A percentile compares a stretch with the other conserved stretches of the same genome.
Evolutionary conservation across 2,888 invertebrate species (phyloP).

Genomic region (Thera obeliscata): DNA sequence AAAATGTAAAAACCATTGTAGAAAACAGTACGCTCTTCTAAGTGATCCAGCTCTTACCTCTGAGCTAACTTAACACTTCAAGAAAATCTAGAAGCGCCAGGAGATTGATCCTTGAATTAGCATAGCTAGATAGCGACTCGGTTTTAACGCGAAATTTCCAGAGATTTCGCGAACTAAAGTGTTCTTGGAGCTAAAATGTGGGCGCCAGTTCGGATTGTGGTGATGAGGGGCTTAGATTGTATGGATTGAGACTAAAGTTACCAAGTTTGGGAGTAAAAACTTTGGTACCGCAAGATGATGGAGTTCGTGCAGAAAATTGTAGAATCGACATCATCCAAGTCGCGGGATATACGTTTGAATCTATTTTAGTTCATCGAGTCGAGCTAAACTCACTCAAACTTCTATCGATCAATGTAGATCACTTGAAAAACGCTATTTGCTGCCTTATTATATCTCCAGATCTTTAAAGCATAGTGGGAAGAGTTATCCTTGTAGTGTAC

Average conservation of each 20-base stretch:
- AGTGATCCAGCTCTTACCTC: slow-evolving; percentile 16
- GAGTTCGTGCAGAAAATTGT: background rate
- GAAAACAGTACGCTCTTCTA: background rate
- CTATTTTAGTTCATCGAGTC: too few species aligned
- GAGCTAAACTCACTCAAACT: too few species aligned
- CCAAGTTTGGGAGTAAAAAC: background rate
- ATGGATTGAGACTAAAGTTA: slow-evolving; percentile 1
- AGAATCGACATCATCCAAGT: background rate
- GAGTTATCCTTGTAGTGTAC: too few species aligned
- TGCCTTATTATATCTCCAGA: too few species aligned
- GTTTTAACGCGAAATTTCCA: slow-evolving; percentile 34
- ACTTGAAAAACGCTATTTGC: too few species aligned
- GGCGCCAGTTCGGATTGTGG: slow-evolving; percentile 4
- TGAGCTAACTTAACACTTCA: slow-evolving; percentile 10
- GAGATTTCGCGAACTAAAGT: slow-evolving; percentile 24
- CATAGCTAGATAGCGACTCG: slow-evolving; percentile 54
- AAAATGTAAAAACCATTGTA: too few species aligned
- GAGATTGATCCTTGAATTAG: slow-evolving; percentile 69
- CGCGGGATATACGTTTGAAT: too few species aligned
- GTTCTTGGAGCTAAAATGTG: slow-evolving; percentile 15
- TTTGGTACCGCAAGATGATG: background rate
- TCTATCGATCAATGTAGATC: too few species aligned
- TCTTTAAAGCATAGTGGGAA: too few species aligned
- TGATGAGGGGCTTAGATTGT: slow-evolving; percentile 1
- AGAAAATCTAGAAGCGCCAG: slow-evolving; percentile 40